These are phyloP conservation scores for Drosophila melanosoma DNA, from an alignment of 2,888 invertebrate species.

Conservation along the genomic window DNA sequence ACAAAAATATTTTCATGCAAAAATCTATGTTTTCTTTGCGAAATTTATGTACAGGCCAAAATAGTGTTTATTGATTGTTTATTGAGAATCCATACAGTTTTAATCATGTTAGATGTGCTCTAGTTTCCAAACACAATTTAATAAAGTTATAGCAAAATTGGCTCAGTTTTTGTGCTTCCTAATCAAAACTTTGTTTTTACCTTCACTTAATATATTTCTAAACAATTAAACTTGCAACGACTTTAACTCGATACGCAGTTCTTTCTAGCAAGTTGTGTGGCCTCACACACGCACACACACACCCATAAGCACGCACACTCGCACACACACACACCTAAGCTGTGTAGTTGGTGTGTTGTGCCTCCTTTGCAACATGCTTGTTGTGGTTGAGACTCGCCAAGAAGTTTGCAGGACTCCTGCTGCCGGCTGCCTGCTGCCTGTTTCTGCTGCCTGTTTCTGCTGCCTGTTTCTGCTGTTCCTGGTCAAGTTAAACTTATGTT, in stretches of 20 bases:
- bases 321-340: background rate
- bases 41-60: no score
- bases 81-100: background rate
- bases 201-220: background rate
- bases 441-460: background rate
- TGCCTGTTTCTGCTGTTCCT: background rate
- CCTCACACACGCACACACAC: background rate
- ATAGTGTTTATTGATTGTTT: background rate
- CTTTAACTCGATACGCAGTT: background rate
- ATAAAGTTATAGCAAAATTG: background rate
- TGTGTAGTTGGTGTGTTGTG: background rate
- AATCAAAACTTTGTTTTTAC: background rate
- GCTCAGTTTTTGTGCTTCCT: background rate
- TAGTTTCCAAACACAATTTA: background rate
- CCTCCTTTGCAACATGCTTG: background rate
- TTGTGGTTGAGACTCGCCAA: background rate
- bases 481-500: slow-evolving; percentile 51
- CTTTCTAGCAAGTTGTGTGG: background rate
- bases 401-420: background rate
- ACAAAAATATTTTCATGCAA: no score
- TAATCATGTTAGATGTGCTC: background rate
- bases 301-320: background rate
- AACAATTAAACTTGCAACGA: background rate
- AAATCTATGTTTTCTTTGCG: no score
- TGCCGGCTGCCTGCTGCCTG: background rate